phyloP scores from a whole-genome alignment of 1,140 invertebrate genomes.

The Drosophila sucinea region DNA sequence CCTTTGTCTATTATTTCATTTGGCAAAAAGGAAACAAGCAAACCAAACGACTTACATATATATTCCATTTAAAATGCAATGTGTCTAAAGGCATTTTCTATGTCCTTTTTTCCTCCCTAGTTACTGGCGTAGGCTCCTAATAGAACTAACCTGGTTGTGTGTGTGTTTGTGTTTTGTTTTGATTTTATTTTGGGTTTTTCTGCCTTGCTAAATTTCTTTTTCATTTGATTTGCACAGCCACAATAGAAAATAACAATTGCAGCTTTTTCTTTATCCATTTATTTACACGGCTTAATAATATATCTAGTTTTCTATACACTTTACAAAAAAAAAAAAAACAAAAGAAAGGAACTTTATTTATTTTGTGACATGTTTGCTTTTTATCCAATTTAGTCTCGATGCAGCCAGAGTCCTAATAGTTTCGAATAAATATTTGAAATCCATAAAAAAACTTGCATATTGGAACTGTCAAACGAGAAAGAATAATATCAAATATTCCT shows the following conservation, averaged over 20 bases:
- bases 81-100: constrained; percentile 45
- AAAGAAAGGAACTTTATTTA: neutral
- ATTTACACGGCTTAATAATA: constrained; percentile 38
- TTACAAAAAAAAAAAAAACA: neutral
- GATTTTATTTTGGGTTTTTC: constrained; percentile 39
- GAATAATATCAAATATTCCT: too few relatives aligned
- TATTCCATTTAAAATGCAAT: constrained; percentile 78
- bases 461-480: too few relatives aligned
- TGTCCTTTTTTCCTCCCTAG: constrained; percentile 18
- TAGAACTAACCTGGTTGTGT: constrained; percentile 29
- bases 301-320: neutral
- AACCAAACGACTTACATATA: constrained; percentile 65
- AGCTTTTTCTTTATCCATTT: constrained; percentile 38
- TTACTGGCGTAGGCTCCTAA: constrained; percentile 36
- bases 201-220: constrained; percentile 57
- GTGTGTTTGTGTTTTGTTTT: neutral
- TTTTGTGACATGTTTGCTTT: too few relatives aligned
- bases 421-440: too few relatives aligned
- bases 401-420: too few relatives aligned
- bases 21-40: constrained; percentile 30
- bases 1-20: constrained; percentile 80
- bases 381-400: too few relatives aligned
- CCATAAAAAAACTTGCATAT: too few relatives aligned
- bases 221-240: constrained; percentile 31
- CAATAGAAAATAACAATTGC: constrained; percentile 18